Percentiles rank a stretch among this genome's conserved stretches.
These are phyloP conservation scores for Adoxophyes honmai DNA, from an alignment of 1,140 invertebrate species.

Conservation along the genomic window DNA sequence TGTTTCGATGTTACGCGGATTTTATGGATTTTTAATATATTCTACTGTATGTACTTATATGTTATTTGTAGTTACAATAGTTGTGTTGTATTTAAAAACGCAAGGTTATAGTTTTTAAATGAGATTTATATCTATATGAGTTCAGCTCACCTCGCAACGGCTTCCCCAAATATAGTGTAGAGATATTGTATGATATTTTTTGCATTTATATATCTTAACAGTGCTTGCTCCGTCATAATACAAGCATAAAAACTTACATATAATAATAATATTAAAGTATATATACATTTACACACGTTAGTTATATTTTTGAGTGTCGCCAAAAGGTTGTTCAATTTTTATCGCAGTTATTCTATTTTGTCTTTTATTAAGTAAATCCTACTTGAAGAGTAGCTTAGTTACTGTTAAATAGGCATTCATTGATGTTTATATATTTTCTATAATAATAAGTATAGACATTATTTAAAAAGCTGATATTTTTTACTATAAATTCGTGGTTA, in stretches of 20 bases:
- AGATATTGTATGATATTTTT: background rate
- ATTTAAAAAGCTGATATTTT: too few species aligned
- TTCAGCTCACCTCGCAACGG: background rate
- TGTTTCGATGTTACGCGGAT: slow-evolving; percentile 25
- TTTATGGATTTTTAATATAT: slow-evolving; percentile 2
- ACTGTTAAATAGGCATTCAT: slow-evolving; percentile 17
- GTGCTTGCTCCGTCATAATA: background rate
- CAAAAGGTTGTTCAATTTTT: background rate
- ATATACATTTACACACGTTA: slow-evolving; percentile 4
- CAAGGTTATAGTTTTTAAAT: too few species aligned
- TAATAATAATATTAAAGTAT: background rate
- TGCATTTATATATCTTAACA: background rate
- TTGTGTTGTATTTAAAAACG: background rate
- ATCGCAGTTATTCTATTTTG: background rate
- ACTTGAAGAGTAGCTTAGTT: slow-evolving; percentile 5
- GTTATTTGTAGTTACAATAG: background rate
- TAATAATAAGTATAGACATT: too few species aligned
- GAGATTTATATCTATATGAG: too few species aligned
- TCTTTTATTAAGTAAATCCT: background rate
- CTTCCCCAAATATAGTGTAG: background rate
- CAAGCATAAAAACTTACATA: too few species aligned
- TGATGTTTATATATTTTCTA: background rate
- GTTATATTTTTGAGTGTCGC: background rate
- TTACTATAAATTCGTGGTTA: background rate
- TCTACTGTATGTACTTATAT: background rate